Base-by-base conservation (phyloP, 1,140 invertebrate species). In the Conopomorpha cramerella region DNA sequence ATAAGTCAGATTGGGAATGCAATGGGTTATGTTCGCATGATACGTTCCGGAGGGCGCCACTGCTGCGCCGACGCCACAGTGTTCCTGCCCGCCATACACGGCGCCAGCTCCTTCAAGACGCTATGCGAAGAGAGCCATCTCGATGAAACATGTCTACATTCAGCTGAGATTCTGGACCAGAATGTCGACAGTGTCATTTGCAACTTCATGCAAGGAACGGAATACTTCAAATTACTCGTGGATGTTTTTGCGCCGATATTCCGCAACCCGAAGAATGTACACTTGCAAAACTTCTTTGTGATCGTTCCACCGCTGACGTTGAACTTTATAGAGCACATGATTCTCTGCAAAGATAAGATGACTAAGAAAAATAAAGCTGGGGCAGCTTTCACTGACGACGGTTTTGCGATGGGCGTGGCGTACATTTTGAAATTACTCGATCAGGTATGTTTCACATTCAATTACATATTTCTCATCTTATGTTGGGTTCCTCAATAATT, bases 1-100 rank as follows among this genome's bases (percentile, higher is more conserved):
- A 92, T 99, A 18, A 94, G 89, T 18, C 92, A 98, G 56, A 96
- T 98, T 51, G 95, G 96, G 8, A 99, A 99, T 79, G 93, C 95
- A 1, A 87, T 99, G 79, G 96, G 96, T 4, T 99, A 97, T 64
- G 92, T 99, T 1, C 81, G 97, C 23, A 86, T 98, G 66, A 90
- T 99, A 30, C 83, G 93, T 40, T 96, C 95, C 2, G 97, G 96
- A 3, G 93, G 93, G 8, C 82, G 96, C 7, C 91, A 97, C 60
- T 95, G 92, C 41, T 92, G 92, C 51, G 91, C 93, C 1, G 91
- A 93, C 62, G 92, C 93, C 0, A 91, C 93, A 16, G 85, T 90
- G 2, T 98, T 96, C 71, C 82, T 98, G 38, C 93, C 95, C 1
- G 87, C 91, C 62, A 82, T 95, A 0, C 88, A 93, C 40, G 82